Conservation (phyloP, 2,888 invertebrate species). For the Andrena bucephala region DNA sequence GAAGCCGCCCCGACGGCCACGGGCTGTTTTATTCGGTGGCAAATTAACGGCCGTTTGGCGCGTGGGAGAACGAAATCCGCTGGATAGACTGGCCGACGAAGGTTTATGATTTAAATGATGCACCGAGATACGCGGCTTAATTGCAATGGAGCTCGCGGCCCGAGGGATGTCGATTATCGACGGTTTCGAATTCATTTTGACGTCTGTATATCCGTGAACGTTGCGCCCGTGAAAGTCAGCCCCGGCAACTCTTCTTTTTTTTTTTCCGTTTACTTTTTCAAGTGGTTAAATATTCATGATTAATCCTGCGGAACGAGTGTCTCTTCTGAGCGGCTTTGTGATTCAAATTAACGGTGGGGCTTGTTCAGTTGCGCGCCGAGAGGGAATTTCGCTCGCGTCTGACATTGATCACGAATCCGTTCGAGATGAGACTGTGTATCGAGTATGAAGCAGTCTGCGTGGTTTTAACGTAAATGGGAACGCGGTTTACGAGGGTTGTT, state of each 20-base stretch:
- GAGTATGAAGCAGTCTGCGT: slow-evolving; percentile 2
- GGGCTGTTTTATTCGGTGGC: slow-evolving; percentile 54
- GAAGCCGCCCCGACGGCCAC: not conserved
- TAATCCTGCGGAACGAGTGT: slow-evolving; percentile 19
- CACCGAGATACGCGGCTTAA: slow-evolving; percentile 51
- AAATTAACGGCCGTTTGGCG: slow-evolving; percentile 63
- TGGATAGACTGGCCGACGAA: slow-evolving; percentile 51
- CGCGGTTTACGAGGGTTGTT: slow-evolving; percentile 6
- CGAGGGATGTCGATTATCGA: slow-evolving; percentile 31
- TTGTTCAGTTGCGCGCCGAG: not conserved
- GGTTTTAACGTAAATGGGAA: not conserved
- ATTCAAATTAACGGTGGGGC: slow-evolving; percentile 17
- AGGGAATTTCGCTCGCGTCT: slow-evolving; percentile 8
- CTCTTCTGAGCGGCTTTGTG: slow-evolving; percentile 26
- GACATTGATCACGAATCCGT: slow-evolving; percentile 6
- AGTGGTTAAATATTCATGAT: slow-evolving; percentile 31
- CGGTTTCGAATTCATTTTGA: slow-evolving; percentile 39
- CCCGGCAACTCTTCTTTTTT: not conserved
- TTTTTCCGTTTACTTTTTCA: not conserved
- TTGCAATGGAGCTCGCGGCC: slow-evolving; percentile 43
- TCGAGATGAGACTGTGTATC: not conserved
- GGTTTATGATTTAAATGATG: slow-evolving; percentile 60
- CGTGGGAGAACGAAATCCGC: slow-evolving; percentile 57
- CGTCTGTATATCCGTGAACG: slow-evolving; percentile 25
- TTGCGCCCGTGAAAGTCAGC: not conserved